phyloP scores from a whole-genome alignment of 2,113 vertebrate genomes.

The Dicerorhinus sumatrensis region DNA sequence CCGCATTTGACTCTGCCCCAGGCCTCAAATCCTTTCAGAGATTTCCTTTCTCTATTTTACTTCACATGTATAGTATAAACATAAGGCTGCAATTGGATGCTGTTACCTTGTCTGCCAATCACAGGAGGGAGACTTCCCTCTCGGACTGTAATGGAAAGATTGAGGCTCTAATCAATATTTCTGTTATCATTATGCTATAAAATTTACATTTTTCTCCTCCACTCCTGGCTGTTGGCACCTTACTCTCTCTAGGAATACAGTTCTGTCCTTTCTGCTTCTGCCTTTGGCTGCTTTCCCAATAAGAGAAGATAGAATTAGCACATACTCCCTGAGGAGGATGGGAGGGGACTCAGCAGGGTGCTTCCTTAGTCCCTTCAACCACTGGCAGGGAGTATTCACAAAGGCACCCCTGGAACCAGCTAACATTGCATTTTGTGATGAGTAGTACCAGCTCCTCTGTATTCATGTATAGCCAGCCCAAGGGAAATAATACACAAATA shows the following conservation, averaged over 20 bases:
- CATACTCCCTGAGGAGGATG: slow-evolving; percentile 46
- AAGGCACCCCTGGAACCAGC: slow-evolving; percentile 74
- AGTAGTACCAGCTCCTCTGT: slow-evolving; percentile 70
- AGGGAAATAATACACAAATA: slow-evolving; percentile 82
- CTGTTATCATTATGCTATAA: slow-evolving; percentile 25
- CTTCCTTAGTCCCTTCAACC: slow-evolving; percentile 75
- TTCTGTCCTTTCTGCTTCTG: slow-evolving; percentile 62
- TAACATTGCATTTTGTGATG: slow-evolving; percentile 78
- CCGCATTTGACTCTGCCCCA: background rate
- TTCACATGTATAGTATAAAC: background rate
- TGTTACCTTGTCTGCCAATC: background rate
- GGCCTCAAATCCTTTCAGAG: background rate
- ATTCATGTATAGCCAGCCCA: slow-evolving; percentile 74
- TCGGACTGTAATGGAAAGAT: background rate
- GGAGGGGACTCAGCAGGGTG: slow-evolving; percentile 75
- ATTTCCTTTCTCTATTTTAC: background rate
- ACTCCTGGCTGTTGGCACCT: slow-evolving; percentile 67
- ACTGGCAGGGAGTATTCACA: slow-evolving; percentile 73
- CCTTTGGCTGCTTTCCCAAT: slow-evolving; percentile 77
- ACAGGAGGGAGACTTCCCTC: background rate
- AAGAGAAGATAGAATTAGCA: slow-evolving; percentile 76
- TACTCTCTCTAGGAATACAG: slow-evolving; percentile 80
- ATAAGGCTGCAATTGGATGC: background rate
- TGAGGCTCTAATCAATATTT: slow-evolving; percentile 33
- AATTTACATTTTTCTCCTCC: slow-evolving; percentile 39